These are phyloP conservation scores for Pitangus sulphuratus DNA, from an alignment of 2,797 vertebrate genomes.

Conservation along the genomic window DNA sequence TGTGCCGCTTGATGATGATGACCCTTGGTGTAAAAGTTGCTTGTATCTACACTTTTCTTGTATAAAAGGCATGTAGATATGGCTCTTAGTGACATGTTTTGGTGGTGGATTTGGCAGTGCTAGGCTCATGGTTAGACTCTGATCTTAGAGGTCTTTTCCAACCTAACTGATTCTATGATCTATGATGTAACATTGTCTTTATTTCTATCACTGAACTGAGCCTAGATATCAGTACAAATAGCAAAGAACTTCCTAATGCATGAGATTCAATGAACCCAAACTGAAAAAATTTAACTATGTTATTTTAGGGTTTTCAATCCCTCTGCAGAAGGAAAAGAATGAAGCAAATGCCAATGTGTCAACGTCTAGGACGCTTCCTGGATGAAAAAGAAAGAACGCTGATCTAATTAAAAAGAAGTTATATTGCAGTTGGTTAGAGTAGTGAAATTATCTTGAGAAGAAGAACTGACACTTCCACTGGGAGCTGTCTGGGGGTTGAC, in stretches of 20 bases:
- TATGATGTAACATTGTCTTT: background rate
- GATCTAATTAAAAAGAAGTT: background rate
- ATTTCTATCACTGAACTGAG: background rate
- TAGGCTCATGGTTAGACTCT: background rate
- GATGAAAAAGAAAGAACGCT: background rate
- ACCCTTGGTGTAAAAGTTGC: background rate
- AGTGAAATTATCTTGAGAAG: background rate
- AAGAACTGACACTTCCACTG: background rate
- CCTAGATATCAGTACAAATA: background rate
- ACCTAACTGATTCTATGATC: background rate
- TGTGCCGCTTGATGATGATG: background rate
- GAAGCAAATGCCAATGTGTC: background rate
- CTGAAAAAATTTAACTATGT: background rate
- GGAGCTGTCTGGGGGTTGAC: background rate
- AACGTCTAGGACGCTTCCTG: background rate
- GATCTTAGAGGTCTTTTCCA: background rate
- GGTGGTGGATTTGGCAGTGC: background rate
- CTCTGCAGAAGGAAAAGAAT: background rate
- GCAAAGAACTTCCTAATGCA: background rate
- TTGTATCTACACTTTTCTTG: background rate
- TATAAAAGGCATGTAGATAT: background rate
- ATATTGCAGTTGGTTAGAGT: background rate
- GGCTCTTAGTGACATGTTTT: background rate
- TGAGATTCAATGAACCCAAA: background rate
- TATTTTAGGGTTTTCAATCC: background rate